phyloP scores from a whole-genome alignment of 2,888 invertebrate species.

The Aleiodes leptofemur region DNA sequence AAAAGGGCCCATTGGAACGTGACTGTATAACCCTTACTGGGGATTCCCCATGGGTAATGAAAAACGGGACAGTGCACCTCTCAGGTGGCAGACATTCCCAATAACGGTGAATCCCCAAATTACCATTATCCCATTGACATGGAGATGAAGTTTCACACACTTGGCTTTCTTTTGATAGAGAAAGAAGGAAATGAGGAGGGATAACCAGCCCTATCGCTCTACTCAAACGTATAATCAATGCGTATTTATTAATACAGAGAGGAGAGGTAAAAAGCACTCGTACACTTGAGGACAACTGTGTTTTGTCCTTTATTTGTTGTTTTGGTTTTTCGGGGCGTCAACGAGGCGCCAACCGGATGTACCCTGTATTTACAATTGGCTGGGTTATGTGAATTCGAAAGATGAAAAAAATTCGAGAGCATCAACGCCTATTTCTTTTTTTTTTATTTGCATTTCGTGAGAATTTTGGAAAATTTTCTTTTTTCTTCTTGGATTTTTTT shows the following conservation, averaged over 20 bases:
- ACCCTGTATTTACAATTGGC: slow-evolving; percentile 64
- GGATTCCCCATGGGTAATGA: slow-evolving; percentile 9
- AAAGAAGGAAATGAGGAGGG: slow-evolving; percentile 5
- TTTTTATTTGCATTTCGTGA: slow-evolving; percentile 33
- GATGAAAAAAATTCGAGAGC: background rate
- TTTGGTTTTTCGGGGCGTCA: slow-evolving; percentile 73
- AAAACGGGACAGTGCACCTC: slow-evolving; percentile 17
- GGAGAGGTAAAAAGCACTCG: background rate
- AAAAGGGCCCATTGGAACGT: slow-evolving; percentile 41
- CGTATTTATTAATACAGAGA: slow-evolving; percentile 31
- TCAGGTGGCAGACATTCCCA: slow-evolving; percentile 44
- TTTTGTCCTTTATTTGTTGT: slow-evolving; percentile 68
- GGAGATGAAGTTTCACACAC: slow-evolving; percentile 69
- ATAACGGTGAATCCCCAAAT: slow-evolving; percentile 71
- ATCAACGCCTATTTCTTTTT: background rate
- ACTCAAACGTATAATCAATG: slow-evolving; percentile 50
- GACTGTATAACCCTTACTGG: slow-evolving; percentile 41
- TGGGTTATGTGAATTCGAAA: slow-evolving; percentile 57
- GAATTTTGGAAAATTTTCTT: background rate
- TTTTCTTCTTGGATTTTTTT: no score
- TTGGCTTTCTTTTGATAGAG: slow-evolving; percentile 46
- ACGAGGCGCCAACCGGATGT: slow-evolving; percentile 71
- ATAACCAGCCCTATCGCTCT: slow-evolving; percentile 66
- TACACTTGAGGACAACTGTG: slow-evolving; percentile 42
- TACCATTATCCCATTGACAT: slow-evolving; percentile 72